A percentile compares a stretch with the other conserved stretches of the same genome.
phyloP scores from a whole-genome alignment of 1,140 invertebrate genomes.

The Drosophila pseudoobscura region DNA sequence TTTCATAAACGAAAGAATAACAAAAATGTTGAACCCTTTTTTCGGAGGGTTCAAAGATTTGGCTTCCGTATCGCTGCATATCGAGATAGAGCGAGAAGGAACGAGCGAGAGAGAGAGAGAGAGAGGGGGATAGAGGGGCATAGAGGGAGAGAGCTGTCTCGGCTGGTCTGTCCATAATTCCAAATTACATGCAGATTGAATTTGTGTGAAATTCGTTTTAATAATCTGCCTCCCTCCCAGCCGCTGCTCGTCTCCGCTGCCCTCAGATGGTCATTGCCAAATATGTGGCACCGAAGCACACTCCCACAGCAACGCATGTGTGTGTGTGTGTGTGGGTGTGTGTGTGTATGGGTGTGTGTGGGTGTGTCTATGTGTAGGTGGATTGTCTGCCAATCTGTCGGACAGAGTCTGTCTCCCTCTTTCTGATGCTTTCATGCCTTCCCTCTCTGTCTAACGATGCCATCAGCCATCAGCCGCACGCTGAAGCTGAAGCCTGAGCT shows the following conservation, averaged over 20 bases:
- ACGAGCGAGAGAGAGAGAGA: too few species aligned
- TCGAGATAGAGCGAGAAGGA: too few species aligned
- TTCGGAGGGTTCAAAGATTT: constrained; percentile 7
- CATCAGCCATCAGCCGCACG: constrained; percentile 22
- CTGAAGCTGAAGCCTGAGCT: constrained; percentile 30
- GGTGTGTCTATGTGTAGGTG: constrained; percentile 5
- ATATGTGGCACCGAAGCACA: constrained; percentile 48
- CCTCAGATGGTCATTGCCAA: constrained; percentile 62
- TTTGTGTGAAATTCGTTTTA: constrained; percentile 70
- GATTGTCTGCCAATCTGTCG: constrained; percentile 21
- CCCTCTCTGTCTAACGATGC: constrained; percentile 15
- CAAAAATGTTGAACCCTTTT: constrained; percentile 41
- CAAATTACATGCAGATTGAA: constrained; percentile 71
- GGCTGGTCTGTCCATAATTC: constrained; percentile 24
- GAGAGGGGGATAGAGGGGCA: neutral
- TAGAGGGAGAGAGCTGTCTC: neutral
- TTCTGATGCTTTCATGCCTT: too few species aligned
- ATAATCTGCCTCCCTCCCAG: constrained; percentile 52
- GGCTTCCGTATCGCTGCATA: constrained; percentile 33
- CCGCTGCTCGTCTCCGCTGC: constrained; percentile 2
- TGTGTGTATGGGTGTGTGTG: neutral
- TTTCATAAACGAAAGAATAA: constrained; percentile 31
- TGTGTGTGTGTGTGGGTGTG: constrained; percentile 21
- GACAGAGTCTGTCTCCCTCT: neutral
- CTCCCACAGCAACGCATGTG: constrained; percentile 15